phyloP scores from a whole-genome alignment of 2,797 vertebrate species.

The Sebastes taczanowskii region DNA sequence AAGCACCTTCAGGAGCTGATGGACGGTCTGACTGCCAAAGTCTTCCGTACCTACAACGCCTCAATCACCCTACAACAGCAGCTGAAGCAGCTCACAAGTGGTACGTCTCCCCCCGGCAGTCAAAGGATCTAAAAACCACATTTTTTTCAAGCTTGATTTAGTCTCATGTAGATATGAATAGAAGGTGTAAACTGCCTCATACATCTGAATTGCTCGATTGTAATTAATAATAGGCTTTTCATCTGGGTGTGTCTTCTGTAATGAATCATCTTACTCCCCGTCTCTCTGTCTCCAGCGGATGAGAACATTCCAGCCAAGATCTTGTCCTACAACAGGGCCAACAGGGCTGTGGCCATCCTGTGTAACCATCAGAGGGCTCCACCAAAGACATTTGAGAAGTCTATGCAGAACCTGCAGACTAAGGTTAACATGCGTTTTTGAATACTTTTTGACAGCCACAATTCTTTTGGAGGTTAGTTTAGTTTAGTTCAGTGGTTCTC shows the following conservation, averaged over 20 bases:
- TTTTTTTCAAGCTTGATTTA: not conserved
- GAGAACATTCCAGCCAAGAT: slow-evolving; percentile 96
- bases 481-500: not conserved
- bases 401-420: slow-evolving; percentile 95
- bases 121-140: not conserved
- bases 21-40: slow-evolving; percentile 97
- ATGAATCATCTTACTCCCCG: not conserved
- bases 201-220: not conserved
- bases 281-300: slow-evolving; percentile 80
- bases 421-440: slow-evolving; percentile 82
- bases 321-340: slow-evolving; percentile 97
- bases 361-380: slow-evolving; percentile 99
- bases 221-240: not conserved
- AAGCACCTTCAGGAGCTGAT: slow-evolving; percentile 99
- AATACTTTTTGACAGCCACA: not conserved
- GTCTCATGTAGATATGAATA: not conserved
- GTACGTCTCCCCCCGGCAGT: slow-evolving; percentile 11
- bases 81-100: slow-evolving; percentile 89
- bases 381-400: slow-evolving; percentile 98
- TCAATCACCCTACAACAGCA: slow-evolving; percentile 97
- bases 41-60: slow-evolving; percentile 98
- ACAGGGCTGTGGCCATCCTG: slow-evolving; percentile 96
- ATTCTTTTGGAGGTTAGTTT: not conserved
- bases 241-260: not conserved
- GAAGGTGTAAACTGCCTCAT: not conserved